Evolutionary conservation across 2,888 invertebrate genomes (phyloP), one percentile per base, ranked within the genome.

Genomic region (Dendrolimus pini): DNA sequence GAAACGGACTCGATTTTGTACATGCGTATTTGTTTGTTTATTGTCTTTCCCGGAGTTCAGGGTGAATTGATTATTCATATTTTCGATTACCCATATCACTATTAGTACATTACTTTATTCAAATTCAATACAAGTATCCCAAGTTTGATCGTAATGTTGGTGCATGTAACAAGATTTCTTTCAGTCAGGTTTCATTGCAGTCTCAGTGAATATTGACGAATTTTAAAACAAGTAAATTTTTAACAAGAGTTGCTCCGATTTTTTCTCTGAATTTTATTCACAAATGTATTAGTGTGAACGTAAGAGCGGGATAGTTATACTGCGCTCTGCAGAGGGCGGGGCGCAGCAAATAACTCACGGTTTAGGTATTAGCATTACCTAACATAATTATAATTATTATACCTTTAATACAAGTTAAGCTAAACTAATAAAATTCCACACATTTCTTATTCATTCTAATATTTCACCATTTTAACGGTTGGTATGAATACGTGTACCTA

Each of bases 251-350:
- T 47, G 12, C 47, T 2, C 47, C 12, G 12, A 12, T 47, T 12
- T 47, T 47, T 47, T 2, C 47, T 10, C 9, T 47, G 47, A 47
- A 47, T 47, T 47, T 47, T 47, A 1, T 12, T 6, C 9, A 10
- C 7, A 9, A 47, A 47, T 47, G 47, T 12, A 12, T 12, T 30
- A 30, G 6, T 30, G 30, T 30, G 30, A 30, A 30, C 30, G 78
- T 61, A 61, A 59, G 73, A 81, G 63, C 68, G 77, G 71, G 80
- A 80, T 65, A 61, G 72, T 67, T 63, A 70, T 72, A 77, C 61
- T 78, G 77, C 75, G 74, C 67, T 69, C 65, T 78, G 72, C 74
- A 72, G 75, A 74, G 80, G 85, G 85, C 85, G 85, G 72, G 71
- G 82, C 76, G 47, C 9, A 30, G 6, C 30, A 12, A 47, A 47